Evolutionary conservation across 2,888 invertebrate species (phyloP).

Genomic region (Eupithecia insigniata): DNA sequence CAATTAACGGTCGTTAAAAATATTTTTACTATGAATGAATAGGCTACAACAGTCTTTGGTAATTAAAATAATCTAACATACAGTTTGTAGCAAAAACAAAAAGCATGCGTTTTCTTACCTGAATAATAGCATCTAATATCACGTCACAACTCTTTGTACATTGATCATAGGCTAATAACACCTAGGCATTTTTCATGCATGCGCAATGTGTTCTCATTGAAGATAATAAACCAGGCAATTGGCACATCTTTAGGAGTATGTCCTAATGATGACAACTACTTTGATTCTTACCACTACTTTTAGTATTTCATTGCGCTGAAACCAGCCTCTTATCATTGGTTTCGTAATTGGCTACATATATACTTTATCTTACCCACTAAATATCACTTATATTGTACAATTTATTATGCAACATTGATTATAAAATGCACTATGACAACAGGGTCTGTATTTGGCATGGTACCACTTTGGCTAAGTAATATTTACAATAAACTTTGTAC

Average conservation of each 20-base stretch:
- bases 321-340: slow-evolving; percentile 1
- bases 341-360: slow-evolving; percentile 5
- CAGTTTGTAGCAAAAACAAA: slow-evolving; percentile 3
- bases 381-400: slow-evolving; percentile 8
- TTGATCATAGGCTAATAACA: not conserved
- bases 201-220: not conserved
- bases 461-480: slow-evolving; percentile 45
- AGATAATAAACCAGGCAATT: not conserved
- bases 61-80: slow-evolving; percentile 17
- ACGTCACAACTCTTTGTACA: slow-evolving; percentile 19
- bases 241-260: not conserved
- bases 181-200: not conserved
- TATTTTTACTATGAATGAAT: not conserved
- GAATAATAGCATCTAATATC: slow-evolving; percentile 14
- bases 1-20: not conserved
- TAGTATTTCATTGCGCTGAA: not conserved
- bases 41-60: slow-evolving; percentile 29
- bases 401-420: slow-evolving; percentile 8
- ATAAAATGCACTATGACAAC: slow-evolving; percentile 16
- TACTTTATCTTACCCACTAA: slow-evolving; percentile 5
- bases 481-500: slow-evolving; percentile 11
- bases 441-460: slow-evolving; percentile 41
- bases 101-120: not conserved
- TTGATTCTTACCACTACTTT: not conserved
- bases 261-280: not conserved